These are phyloP conservation scores for Suncus etruscus DNA, from an alignment of 2,113 vertebrate species.

Conservation along the genomic window DNA sequence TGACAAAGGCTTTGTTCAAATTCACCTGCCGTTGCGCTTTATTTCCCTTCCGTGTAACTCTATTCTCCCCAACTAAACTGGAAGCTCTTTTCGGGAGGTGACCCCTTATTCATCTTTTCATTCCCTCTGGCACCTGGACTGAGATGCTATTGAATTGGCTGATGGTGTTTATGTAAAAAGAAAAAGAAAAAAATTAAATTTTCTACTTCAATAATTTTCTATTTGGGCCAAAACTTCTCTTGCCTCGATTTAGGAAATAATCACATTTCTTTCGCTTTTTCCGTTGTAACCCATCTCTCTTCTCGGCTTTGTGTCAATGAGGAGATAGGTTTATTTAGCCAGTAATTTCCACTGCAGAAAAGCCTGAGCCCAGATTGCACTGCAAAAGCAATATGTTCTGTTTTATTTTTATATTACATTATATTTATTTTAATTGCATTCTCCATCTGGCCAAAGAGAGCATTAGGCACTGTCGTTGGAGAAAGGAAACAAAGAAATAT, in stretches of 20 bases:
- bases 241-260: conserved; percentile 69
- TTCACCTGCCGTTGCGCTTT: background rate
- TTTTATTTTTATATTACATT: conserved; percentile 85
- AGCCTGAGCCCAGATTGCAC: conserved; percentile 76
- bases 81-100: conserved; percentile 1
- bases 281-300: conserved; percentile 71
- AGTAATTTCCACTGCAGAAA: conserved; percentile 78
- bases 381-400: conserved; percentile 80
- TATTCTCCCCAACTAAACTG: background rate
- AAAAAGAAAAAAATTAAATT: conserved; percentile 13
- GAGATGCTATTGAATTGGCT: conserved; percentile 54
- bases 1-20: background rate
- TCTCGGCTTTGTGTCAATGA: conserved; percentile 76
- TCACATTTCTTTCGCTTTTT: conserved; percentile 66
- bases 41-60: background rate
- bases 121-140: background rate
- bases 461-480: conserved; percentile 70
- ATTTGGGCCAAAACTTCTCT: conserved; percentile 70
- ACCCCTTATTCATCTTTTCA: conserved; percentile 29
- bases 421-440: conserved; percentile 79
- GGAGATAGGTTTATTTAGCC: conserved; percentile 82
- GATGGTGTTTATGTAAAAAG: conserved; percentile 62
- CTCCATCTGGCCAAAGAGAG: conserved; percentile 81
- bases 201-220: conserved; percentile 73
- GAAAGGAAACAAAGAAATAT: conserved; percentile 75